phyloP scores from a whole-genome alignment of 2,113 vertebrate genomes.

The Lichenostomus cassidix region DNA sequence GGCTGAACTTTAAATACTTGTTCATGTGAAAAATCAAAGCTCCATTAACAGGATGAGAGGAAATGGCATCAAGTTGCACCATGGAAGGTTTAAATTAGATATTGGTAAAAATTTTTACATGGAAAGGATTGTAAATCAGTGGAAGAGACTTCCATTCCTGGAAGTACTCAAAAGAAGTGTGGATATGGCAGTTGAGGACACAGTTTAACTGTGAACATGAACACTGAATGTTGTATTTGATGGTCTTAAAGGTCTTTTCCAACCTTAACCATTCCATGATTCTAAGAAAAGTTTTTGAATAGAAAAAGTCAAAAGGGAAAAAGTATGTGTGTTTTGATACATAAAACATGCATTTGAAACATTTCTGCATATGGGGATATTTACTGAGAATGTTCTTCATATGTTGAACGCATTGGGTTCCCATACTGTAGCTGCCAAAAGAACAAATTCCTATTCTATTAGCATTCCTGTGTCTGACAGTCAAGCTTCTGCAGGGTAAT shows the following conservation, averaged over 20 bases:
- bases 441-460: background rate
- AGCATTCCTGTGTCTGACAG: background rate
- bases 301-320: background rate
- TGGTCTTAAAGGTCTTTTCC: background rate
- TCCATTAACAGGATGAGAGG: background rate
- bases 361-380: background rate
- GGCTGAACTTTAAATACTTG: background rate
- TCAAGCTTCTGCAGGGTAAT: background rate
- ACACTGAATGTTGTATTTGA: too few species aligned
- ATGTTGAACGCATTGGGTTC: background rate
- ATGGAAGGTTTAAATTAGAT: background rate
- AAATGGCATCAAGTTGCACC: background rate
- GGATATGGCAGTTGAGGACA: background rate
- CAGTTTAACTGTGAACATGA: background rate
- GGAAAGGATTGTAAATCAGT: background rate
- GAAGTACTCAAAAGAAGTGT: background rate
- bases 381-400: background rate
- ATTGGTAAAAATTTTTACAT: background rate
- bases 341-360: background rate
- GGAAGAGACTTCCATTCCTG: background rate
- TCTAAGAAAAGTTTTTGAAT: background rate
- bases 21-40: background rate
- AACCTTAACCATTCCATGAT: fast-evolving
- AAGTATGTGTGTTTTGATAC: background rate
- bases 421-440: background rate